Evolutionary conservation across 1,140 invertebrate genomes (phyloP).

Genomic region (Cylas formicarius): DNA sequence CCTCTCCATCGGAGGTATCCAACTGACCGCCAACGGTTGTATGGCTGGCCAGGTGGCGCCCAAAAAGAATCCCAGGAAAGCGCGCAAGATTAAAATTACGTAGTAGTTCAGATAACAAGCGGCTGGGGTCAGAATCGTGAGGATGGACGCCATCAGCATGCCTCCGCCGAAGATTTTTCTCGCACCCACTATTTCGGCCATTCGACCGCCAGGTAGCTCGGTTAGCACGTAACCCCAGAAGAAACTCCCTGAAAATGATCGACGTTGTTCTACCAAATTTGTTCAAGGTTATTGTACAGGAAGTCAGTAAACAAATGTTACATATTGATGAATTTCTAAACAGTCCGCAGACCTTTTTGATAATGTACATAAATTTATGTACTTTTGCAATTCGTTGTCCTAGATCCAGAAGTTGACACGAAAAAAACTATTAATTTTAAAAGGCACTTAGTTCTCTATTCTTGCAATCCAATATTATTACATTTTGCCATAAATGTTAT

Average conservation of each 20-base stretch:
- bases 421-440: no score
- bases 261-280: slow-evolving; percentile 54
- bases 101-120: slow-evolving; percentile 57
- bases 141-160: slow-evolving; percentile 70
- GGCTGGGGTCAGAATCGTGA: slow-evolving; percentile 75
- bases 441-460: no score
- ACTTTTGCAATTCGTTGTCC: no score
- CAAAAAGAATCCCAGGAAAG: slow-evolving; percentile 65
- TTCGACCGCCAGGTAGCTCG: slow-evolving; percentile 77
- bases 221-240: slow-evolving; percentile 87
- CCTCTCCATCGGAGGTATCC: slow-evolving; percentile 84
- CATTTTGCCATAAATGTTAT: no score
- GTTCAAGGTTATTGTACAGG: no score
- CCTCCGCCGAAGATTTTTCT: slow-evolving; percentile 77
- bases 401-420: no score
- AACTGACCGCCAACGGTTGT: slow-evolving; percentile 79
- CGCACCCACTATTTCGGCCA: slow-evolving; percentile 77
- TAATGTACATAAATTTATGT: no score
- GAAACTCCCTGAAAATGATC: slow-evolving; percentile 56
- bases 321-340: no score
- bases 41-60: slow-evolving; percentile 88
- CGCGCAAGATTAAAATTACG: slow-evolving; percentile 55
- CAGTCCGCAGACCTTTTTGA: no score
- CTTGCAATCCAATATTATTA: no score
- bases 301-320: no score